Base-by-base conservation (phyloP, 2,888 invertebrate genomes). In the Idaea biselata region DNA sequence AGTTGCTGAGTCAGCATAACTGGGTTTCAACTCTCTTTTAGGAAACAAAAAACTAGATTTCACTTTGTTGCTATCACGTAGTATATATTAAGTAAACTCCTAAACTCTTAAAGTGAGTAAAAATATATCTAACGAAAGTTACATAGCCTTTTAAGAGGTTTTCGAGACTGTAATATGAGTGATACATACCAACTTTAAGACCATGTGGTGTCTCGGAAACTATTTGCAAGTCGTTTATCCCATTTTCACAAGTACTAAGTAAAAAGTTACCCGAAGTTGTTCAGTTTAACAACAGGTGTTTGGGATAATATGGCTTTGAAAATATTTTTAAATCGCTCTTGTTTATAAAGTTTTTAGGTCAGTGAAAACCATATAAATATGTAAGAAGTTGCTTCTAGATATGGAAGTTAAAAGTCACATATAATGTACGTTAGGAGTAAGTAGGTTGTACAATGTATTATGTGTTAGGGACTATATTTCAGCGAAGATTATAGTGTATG, bases 201-300 rank as follows among this genome's bases (percentile, higher is more conserved):
- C 75, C 90, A 89, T 90, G 86, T 89, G 91, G 87, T 86, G 89
- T 81, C 84, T 86, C 82, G 86, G 82, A 87, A 91, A 91, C 91
- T 91, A 91, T 91, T 87, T 84, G 82, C 82, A 84, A 91, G 88
- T 90, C 87, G 89, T 87, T 91, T 89, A 90, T 89, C 90, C 83
- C 87, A 86, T 89, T 89, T 89, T 88, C 83, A 78, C 80, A 79
- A 77, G 75, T 75, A 75, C 73, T 84, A 84, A 91, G 91, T 91
- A 87, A 84, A 89, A 91, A 91, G 91, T 92, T 91, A 77, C 63
- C 68, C 73, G 68, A 87, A 89, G 82, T 87, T 87, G 73, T 78
- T 80, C 56, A 68, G 78, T 76, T 77, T 82, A 76, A 90, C 90
- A 91, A 91, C 92, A 92, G 92, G 92, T 91, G 92, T 85, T 85